Evolutionary conservation across 2,797 vertebrate species (phyloP).

Genomic region (Pangasius sanitwongsei): DNA sequence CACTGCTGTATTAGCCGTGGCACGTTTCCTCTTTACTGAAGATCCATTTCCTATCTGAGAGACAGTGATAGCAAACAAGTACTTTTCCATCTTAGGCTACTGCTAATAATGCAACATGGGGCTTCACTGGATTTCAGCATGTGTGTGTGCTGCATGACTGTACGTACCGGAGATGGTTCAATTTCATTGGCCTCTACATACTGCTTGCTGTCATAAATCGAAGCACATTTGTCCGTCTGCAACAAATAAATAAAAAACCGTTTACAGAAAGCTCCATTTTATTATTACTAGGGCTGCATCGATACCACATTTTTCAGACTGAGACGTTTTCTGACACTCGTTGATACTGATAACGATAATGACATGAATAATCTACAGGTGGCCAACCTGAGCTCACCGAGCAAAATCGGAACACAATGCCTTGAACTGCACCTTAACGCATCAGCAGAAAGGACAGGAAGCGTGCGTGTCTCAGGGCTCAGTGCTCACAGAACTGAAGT

Average conservation of each 20-base stretch:
- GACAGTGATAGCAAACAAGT: slow-evolving; percentile 47
- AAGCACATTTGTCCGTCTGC: slow-evolving; percentile 86
- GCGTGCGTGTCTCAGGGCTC: neutral
- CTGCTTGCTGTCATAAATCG: slow-evolving; percentile 86
- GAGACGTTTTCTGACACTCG: neutral
- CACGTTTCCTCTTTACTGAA: slow-evolving; percentile 52
- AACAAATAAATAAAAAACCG: slow-evolving; percentile 9
- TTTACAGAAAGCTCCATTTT: neutral
- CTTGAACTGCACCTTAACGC: neutral
- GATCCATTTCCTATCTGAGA: slow-evolving; percentile 56
- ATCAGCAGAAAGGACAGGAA: neutral
- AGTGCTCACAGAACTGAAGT: neutral
- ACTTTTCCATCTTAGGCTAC: slow-evolving; percentile 22
- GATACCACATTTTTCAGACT: neutral
- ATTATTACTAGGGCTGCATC: neutral
- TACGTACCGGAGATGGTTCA: slow-evolving; percentile 83
- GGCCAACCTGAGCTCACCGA: too few relatives aligned
- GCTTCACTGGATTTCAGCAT: slow-evolving; percentile 4
- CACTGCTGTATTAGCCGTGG: slow-evolving; percentile 33
- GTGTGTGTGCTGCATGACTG: slow-evolving; percentile 3
- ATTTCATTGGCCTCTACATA: slow-evolving; percentile 96
- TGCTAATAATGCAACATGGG: slow-evolving; percentile 25
- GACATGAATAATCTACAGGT: neutral
- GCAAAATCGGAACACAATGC: too few relatives aligned
- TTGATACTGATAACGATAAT: neutral